Percentiles rank a stretch among this genome's conserved stretches.
phyloP scores from a whole-genome alignment of 1,140 invertebrate species.

The Prorops nasuta region DNA sequence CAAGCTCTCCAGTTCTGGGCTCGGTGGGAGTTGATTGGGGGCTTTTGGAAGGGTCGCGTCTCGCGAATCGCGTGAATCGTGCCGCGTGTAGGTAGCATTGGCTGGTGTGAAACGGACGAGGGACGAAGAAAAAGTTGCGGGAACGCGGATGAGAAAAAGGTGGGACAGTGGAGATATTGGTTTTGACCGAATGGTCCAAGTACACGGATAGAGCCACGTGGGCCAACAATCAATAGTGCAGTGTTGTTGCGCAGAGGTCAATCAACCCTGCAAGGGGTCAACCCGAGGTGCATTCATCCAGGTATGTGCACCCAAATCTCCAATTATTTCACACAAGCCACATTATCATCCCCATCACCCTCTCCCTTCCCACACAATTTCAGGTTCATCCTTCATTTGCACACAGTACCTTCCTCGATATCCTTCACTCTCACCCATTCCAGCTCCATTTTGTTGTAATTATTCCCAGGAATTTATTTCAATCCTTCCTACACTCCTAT shows the following conservation, averaged over 20 bases:
- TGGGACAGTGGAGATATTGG: not conserved
- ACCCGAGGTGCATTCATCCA: constrained; percentile 8
- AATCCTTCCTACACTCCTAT: too few species aligned
- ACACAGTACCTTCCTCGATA: not conserved
- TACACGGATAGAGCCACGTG: constrained; percentile 52
- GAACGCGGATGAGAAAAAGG: not conserved
- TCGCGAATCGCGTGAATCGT: not conserved
- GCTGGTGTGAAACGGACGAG: not conserved
- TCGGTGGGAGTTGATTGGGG: not conserved
- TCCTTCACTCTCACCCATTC: not conserved
- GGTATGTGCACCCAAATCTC: not conserved
- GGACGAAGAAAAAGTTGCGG: not conserved
- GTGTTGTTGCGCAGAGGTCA: constrained; percentile 52
- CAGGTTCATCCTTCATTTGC: not conserved
- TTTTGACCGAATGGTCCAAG: constrained; percentile 10
- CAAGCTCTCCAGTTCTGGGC: too few species aligned
- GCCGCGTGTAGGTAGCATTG: not conserved
- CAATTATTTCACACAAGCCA: not conserved
- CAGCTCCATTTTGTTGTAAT: not conserved
- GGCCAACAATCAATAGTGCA: constrained; percentile 52
- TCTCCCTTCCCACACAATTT: not conserved
- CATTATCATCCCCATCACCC: not conserved
- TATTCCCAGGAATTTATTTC: too few species aligned
- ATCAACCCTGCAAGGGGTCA: constrained; percentile 49
- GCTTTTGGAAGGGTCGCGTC: not conserved